These are phyloP conservation scores for Diabrotica balteata DNA, from an alignment of 2,888 invertebrate species.

Conservation along the genomic window DNA sequence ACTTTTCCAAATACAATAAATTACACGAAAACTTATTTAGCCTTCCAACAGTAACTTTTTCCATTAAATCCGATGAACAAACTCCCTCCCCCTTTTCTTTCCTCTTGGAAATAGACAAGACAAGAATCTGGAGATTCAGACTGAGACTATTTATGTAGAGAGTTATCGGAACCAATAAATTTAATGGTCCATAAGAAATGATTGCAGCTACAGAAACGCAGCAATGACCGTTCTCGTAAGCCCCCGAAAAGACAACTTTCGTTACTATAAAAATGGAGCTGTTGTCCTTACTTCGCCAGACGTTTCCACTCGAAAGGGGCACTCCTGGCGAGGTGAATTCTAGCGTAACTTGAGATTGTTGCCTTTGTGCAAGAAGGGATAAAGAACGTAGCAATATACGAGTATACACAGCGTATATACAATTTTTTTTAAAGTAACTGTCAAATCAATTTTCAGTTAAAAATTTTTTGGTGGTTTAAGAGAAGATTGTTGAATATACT, in stretches of 20 bases:
- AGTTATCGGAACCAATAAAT: constrained; percentile 48
- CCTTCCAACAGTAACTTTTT: constrained; percentile 12
- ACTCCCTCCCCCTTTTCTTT: neutral
- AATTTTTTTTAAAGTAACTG: neutral
- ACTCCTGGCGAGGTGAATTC: constrained; percentile 12
- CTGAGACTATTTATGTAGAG: constrained; percentile 30
- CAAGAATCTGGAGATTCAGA: constrained; percentile 1
- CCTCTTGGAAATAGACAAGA: neutral
- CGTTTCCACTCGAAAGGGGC: constrained; percentile 19
- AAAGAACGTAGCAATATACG: neutral
- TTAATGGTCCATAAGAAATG: constrained; percentile 47
- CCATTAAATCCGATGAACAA: constrained; percentile 10
- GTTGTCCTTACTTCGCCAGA: constrained; percentile 25
- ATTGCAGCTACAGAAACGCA: constrained; percentile 34
- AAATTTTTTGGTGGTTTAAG: too few species aligned
- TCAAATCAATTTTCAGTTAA: neutral
- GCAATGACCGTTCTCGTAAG: constrained; percentile 8
- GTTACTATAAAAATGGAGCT: constrained; percentile 30
- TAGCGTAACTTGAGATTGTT: constrained; percentile 18
- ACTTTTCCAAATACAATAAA: neutral
- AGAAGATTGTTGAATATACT: too few species aligned
- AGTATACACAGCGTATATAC: neutral
- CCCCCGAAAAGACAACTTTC: constrained; percentile 26
- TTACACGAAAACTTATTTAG: constrained; percentile 5
- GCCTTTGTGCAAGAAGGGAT: neutral